These are phyloP conservation scores for Gallinago solitaria DNA, from an alignment of 2,797 vertebrate species.

Conservation along the genomic window DNA sequence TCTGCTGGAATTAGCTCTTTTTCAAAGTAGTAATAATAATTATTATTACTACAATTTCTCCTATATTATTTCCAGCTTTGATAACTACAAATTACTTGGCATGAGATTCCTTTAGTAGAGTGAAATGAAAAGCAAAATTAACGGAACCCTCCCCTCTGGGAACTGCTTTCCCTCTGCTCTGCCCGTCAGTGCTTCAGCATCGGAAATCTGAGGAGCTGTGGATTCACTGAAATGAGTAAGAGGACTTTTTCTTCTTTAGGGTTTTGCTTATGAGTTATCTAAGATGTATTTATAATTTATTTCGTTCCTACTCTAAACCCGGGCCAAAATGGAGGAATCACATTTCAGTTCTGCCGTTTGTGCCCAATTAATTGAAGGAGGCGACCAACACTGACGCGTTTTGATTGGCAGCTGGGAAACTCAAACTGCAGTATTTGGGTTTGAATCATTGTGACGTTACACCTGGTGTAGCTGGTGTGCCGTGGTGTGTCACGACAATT, in stretches of 20 bases:
- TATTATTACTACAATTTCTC: background rate
- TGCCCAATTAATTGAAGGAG: background rate
- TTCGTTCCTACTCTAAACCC: background rate
- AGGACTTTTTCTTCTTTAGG: background rate
- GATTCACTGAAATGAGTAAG: background rate
- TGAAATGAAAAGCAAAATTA: background rate
- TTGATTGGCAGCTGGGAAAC: background rate
- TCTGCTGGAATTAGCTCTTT: background rate
- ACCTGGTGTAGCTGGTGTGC: background rate
- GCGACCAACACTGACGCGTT: background rate
- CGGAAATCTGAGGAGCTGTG: background rate
- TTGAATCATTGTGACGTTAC: background rate
- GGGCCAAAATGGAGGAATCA: background rate
- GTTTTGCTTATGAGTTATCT: background rate
- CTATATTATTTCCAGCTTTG: background rate
- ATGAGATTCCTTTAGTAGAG: background rate
- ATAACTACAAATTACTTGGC: background rate
- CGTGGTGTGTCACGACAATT: fast-evolving
- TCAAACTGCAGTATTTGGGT: background rate
- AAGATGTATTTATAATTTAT: background rate
- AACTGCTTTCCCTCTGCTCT: background rate
- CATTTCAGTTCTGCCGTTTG: background rate
- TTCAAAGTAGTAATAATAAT: background rate
- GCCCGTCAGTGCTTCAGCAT: background rate
- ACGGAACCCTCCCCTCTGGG: background rate